Conservation (phyloP, 2,113 vertebrate species). For the Tenrec ecaudatus region DNA sequence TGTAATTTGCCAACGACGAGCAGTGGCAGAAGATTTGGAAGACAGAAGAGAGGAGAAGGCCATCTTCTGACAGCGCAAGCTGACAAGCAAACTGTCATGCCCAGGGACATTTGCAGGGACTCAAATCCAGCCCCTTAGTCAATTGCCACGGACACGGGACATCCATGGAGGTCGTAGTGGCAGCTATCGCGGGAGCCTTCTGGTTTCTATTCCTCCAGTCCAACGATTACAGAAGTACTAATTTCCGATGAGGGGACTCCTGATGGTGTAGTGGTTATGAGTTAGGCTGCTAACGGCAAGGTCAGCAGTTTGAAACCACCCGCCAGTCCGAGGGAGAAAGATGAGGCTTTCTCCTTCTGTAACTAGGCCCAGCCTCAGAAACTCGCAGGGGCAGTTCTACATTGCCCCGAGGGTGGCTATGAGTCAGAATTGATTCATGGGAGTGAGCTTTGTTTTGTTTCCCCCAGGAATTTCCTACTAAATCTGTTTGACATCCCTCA, state of each 20-base stretch:
- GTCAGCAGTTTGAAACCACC: too few relatives aligned
- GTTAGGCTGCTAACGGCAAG: too few relatives aligned
- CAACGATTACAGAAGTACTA: background rate
- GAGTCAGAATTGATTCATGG: too few relatives aligned
- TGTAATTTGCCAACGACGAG: background rate
- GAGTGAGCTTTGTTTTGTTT: too few relatives aligned
- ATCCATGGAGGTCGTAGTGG: background rate
- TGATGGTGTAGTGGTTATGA: too few relatives aligned
- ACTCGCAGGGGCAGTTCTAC: too few relatives aligned
- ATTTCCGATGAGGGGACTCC: background rate
- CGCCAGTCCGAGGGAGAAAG: too few relatives aligned
- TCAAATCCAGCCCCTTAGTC: background rate
- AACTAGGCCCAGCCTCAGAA: too few relatives aligned
- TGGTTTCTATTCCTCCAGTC: background rate
- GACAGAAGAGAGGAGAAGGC: background rate
- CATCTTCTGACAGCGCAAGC: background rate
- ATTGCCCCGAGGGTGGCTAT: too few relatives aligned
- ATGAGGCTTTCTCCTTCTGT: too few relatives aligned
- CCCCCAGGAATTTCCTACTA: background rate
- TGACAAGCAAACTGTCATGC: background rate
- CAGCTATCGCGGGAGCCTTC: background rate
- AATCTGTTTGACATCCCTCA: background rate
- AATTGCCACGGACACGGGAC: background rate
- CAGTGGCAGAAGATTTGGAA: background rate
- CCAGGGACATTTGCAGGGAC: background rate